Base-by-base conservation (phyloP, 2,888 invertebrate genomes). In the Sympetrum striolatum region DNA sequence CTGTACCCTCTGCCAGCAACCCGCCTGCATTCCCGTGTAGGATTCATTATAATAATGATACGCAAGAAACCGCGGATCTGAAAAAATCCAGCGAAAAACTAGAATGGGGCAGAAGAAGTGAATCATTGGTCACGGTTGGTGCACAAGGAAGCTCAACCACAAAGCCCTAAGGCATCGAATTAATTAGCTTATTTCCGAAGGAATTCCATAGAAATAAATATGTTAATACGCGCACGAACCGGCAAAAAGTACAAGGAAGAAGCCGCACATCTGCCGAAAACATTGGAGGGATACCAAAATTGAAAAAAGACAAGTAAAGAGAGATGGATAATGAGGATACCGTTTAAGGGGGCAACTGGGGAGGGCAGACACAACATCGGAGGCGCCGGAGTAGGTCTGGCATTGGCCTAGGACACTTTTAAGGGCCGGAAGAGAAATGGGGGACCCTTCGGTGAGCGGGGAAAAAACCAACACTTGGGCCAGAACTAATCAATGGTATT, bases 401-500 rank as follows among this genome's bases (percentile, higher is more conserved):
- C 82, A 82, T 82, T 82, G 82, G 82, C 25, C 58, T 35, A 58
- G 35, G 82, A 82, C 82, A 82, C 58, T 53, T 82, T 82, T 82
- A 82, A 82, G 82, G 58, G 82, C 58, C 82, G 35, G 58, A 82
- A 82, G 82, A 82, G 82, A 82, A 82, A 82, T 82, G 82, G 58
- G 82, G 82, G 53, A 48, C 53, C 53, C 58, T 82, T 37, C 22
- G 64, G n/a, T 22, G 60, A 10, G 14, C 35, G 58, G 82, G 44
- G 48, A 86, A 86, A 86, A 86, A 86, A 58, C 86, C 39, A 86
- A 58, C 60, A 37, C 82, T 82, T 82, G 86, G 58, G 86, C 86
- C 86, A 86, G 37, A 86, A 86, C 86, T 86, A 86, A 86, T 86
- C 86, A 86, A 86, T 86, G 86, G 86, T 86, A 44, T 91, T 90